phyloP scores from a whole-genome alignment of 2,888 invertebrate species.

The Noctua pronuba region DNA sequence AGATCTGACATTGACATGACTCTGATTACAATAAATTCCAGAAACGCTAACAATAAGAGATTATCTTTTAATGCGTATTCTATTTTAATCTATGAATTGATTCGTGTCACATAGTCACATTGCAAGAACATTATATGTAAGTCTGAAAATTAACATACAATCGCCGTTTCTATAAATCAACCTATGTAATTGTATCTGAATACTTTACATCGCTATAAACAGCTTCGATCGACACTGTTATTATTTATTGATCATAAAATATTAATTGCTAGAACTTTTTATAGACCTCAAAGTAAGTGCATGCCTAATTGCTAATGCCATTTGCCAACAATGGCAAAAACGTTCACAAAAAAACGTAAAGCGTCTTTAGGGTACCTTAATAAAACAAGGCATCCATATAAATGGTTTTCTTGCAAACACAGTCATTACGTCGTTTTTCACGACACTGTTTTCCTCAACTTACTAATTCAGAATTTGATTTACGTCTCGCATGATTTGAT shows the following conservation, averaged over 20 bases:
- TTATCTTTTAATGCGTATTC: constrained; percentile 47
- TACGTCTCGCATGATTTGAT: neutral
- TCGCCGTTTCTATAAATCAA: constrained; percentile 49
- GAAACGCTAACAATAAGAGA: constrained; percentile 35
- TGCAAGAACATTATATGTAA: constrained; percentile 33
- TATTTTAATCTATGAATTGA: constrained; percentile 55
- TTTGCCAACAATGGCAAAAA: constrained; percentile 10
- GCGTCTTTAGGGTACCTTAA: neutral
- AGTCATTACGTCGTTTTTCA: neutral
- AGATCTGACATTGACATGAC: constrained; percentile 44
- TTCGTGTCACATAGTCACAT: constrained; percentile 39
- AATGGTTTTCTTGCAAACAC: neutral
- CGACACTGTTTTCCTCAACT: neutral
- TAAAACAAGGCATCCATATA: neutral
- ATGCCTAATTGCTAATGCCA: constrained; percentile 3
- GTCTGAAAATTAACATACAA: constrained; percentile 63
- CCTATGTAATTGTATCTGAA: constrained; percentile 16
- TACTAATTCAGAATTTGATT: neutral
- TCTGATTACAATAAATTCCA: constrained; percentile 41
- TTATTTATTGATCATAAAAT: constrained; percentile 28
- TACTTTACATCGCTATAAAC: constrained; percentile 9
- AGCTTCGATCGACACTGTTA: constrained; percentile 6
- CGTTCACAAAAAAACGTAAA: neutral
- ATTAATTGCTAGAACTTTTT: constrained; percentile 24
- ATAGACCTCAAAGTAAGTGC: neutral